These are phyloP conservation scores for Pheosia tremula DNA, from an alignment of 2,888 invertebrate genomes.

Conservation along the genomic window DNA sequence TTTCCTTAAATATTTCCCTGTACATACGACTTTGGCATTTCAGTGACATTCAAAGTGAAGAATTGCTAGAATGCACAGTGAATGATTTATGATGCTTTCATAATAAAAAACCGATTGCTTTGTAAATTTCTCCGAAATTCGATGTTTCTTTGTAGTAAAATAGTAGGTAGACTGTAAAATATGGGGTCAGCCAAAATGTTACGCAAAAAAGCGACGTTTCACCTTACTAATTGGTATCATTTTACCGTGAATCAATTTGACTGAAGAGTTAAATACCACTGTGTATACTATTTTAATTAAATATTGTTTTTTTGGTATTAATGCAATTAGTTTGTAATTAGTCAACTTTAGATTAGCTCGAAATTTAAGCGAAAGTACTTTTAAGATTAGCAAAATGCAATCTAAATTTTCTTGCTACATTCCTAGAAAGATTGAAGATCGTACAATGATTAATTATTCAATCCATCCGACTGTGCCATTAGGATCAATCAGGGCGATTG, in stretches of 20 bases:
- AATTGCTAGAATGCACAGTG: not conserved
- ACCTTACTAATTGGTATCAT: no score
- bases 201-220: not conserved
- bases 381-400: not conserved
- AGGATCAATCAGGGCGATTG: slow-evolving; percentile 38
- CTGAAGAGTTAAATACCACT: no score
- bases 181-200: not conserved
- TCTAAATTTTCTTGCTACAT: not conserved
- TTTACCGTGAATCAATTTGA: no score
- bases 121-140: slow-evolving; percentile 6
- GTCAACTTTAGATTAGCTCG: no score
- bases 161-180: not conserved
- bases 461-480: slow-evolving; percentile 23
- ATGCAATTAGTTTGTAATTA: no score
- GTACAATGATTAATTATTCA: slow-evolving; percentile 29
- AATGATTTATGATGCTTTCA: not conserved
- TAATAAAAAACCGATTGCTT: slow-evolving; percentile 14
- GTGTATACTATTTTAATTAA: no score
- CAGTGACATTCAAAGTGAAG: not conserved
- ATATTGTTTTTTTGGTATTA: no score
- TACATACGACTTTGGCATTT: no score
- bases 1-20: no score
- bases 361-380: no score
- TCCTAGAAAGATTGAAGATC: not conserved
- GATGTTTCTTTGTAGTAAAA: slow-evolving; percentile 7